Evolutionary conservation across 2,888 invertebrate genomes (phyloP).

Genomic region (Stramonita haemastoma): DNA sequence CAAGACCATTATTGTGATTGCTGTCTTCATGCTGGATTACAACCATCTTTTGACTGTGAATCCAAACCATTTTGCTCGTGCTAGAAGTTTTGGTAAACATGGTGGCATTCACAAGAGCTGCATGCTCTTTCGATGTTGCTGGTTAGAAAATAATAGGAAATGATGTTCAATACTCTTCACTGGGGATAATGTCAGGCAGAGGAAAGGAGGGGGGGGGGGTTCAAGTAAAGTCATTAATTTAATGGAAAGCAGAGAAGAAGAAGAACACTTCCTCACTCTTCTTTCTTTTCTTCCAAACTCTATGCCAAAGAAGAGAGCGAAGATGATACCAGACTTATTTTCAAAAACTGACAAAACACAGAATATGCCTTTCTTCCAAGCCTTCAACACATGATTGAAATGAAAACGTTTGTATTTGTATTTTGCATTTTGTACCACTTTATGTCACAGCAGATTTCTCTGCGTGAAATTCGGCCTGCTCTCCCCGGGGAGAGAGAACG

Average conservation of each 20-base stretch:
- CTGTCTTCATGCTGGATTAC: conserved; percentile 43
- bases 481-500: too few species aligned
- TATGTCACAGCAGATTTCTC: too few species aligned
- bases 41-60: conserved; percentile 41
- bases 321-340: background rate
- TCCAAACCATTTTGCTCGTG: conserved; percentile 26
- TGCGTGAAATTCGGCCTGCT: too few species aligned
- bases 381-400: too few species aligned
- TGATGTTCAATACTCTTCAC: conserved; percentile 39
- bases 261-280: background rate
- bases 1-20: conserved; percentile 41
- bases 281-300: background rate
- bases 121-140: background rate
- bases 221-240: conserved; percentile 37
- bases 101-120: conserved; percentile 39
- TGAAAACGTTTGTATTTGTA: too few species aligned
- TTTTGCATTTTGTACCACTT: too few species aligned
- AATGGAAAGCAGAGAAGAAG: conserved; percentile 41
- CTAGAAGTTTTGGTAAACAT: conserved; percentile 38
- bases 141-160: conserved; percentile 41
- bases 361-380: background rate
- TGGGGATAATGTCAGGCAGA: conserved; percentile 16
- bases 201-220: conserved; percentile 10
- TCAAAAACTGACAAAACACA: conserved; percentile 1
- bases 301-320: background rate